These are phyloP conservation scores for Ophion slaviceki DNA, from an alignment of 2,888 invertebrate genomes.

Conservation along the genomic window DNA sequence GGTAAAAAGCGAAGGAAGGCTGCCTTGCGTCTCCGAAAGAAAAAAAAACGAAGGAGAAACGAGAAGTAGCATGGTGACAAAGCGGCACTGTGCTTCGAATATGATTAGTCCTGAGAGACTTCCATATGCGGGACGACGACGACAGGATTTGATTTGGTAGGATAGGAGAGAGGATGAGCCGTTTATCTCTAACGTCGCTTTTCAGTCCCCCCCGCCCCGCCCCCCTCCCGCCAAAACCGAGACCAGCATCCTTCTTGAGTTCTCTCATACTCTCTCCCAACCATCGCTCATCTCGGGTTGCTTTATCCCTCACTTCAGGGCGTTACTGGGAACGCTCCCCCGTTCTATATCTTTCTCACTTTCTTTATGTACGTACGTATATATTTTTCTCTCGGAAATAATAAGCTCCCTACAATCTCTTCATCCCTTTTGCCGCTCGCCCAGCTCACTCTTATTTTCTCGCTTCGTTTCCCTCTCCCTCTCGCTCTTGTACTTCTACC, in stretches of 20 bases:
- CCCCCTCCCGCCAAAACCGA: constrained; percentile 52
- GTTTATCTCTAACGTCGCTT: constrained; percentile 82
- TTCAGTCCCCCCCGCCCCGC: constrained; percentile 75
- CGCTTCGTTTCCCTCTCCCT: constrained; percentile 42
- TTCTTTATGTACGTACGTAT: constrained; percentile 28
- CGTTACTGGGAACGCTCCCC: constrained; percentile 73
- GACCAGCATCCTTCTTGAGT: constrained; percentile 55
- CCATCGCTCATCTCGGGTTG: constrained; percentile 74
- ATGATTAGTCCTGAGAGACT: constrained; percentile 79
- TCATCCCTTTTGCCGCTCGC: constrained; percentile 59
- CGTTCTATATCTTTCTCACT: constrained; percentile 65
- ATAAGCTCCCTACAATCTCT: constrained; percentile 77
- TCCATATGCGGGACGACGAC: constrained; percentile 69
- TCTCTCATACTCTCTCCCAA: constrained; percentile 66
- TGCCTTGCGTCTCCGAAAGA: constrained; percentile 8
- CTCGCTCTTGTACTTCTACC: constrained; percentile 14
- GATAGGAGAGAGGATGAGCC: constrained; percentile 80
- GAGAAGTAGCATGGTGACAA: constrained; percentile 49
- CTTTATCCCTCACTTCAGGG: constrained; percentile 76
- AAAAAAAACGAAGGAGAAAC: constrained; percentile 51
- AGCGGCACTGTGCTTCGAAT: constrained; percentile 69
- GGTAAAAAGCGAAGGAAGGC: constrained; percentile 16
- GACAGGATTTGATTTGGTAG: constrained; percentile 79
- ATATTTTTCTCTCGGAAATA: constrained; percentile 74
- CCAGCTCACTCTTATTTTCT: constrained; percentile 49